Evolutionary conservation across 2,888 invertebrate genomes (phyloP).

Genomic region (Gari tellinella): DNA sequence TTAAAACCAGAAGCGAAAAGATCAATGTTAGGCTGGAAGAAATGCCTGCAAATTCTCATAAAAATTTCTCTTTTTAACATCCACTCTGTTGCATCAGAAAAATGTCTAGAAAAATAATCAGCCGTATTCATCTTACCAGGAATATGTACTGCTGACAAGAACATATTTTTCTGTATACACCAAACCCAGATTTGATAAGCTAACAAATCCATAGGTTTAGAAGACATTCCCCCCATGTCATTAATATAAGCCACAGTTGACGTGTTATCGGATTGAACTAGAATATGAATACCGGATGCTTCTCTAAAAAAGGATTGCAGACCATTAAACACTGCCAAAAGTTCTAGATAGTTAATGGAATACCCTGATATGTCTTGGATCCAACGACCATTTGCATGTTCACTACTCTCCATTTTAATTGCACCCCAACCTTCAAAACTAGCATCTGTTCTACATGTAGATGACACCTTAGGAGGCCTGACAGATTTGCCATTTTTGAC

Average conservation of each 20-base stretch:
- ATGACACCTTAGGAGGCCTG: conserved; percentile 1
- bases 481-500: conserved; percentile 38
- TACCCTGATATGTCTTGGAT: not conserved
- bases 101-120: conserved; percentile 45
- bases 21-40: conserved; percentile 47
- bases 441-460: conserved; percentile 32
- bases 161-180: conserved; percentile 35
- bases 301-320: conserved; percentile 5
- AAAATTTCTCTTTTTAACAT: conserved; percentile 38
- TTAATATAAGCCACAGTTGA: conserved; percentile 26
- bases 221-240: conserved; percentile 29
- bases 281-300: conserved; percentile 5
- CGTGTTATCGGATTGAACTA: conserved; percentile 24
- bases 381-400: conserved; percentile 31
- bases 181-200: conserved; percentile 26
- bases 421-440: conserved; percentile 22
- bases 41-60: conserved; percentile 16
- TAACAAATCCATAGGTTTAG: conserved; percentile 16
- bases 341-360: conserved; percentile 28
- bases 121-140: no score
- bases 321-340: conserved; percentile 18
- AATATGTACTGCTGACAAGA: no score
- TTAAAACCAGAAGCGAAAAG: conserved; percentile 48
- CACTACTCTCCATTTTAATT: not conserved
- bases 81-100: conserved; percentile 54